Evolutionary conservation across 1,140 invertebrate genomes (phyloP).

Genomic region (Solen grandis): DNA sequence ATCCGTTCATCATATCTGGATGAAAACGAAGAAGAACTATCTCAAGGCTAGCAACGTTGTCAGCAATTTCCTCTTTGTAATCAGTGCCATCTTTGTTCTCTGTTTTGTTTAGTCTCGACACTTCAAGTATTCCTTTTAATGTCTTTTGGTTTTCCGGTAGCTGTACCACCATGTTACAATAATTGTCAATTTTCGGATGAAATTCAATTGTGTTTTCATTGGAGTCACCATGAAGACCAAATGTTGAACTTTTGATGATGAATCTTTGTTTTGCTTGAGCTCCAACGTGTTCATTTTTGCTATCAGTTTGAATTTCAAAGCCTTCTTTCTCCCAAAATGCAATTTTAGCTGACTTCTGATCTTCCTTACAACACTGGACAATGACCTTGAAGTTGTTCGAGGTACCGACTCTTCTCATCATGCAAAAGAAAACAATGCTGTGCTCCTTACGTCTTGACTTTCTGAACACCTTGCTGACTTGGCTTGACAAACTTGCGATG

Average conservation of each 20-base stretch:
- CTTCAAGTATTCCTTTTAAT: not conserved
- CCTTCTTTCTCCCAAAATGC: constrained; percentile 8
- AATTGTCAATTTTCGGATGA: constrained; percentile 25
- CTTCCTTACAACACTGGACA: constrained; percentile 18
- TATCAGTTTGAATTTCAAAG: not conserved
- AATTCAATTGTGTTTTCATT: constrained; percentile 9
- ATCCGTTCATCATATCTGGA: constrained; percentile 1
- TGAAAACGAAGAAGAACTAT: not conserved
- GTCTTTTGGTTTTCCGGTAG: not conserved
- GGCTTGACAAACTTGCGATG: not conserved
- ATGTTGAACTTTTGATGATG: not conserved
- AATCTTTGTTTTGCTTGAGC: constrained; percentile 29
- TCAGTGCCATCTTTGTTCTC: not conserved
- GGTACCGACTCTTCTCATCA: constrained; percentile 21
- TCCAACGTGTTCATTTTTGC: not conserved
- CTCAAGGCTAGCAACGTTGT: not conserved
- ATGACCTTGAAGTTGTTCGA: constrained; percentile 23
- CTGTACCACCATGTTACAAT: not conserved
- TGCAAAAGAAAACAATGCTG: not conserved
- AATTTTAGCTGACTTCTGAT: not conserved
- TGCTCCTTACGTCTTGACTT: constrained; percentile 35
- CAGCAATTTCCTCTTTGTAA: not conserved
- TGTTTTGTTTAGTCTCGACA: constrained; percentile 1
- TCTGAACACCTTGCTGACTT: constrained; percentile 28
- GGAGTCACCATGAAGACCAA: not conserved